These are phyloP conservation scores for Rutilus rutilus DNA, from an alignment of 2,113 vertebrate species.

Conservation along the genomic window DNA sequence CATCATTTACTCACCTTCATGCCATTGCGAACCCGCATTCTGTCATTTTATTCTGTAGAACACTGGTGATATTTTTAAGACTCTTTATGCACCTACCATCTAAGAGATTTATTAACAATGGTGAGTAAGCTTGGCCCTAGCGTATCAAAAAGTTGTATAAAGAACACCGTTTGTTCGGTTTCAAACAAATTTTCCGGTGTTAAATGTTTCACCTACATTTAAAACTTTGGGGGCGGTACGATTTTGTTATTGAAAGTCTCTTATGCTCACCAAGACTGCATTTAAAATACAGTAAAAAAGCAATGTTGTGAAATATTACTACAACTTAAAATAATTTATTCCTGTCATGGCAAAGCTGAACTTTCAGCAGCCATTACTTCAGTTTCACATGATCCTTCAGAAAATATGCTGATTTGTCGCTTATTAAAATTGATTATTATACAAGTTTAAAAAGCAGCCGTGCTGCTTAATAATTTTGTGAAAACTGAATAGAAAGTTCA, in stretches of 20 bases:
- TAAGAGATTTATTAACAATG: too few relatives aligned
- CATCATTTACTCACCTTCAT: not conserved
- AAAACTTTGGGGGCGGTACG: not conserved
- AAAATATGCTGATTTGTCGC: not conserved
- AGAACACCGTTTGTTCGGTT: too few relatives aligned
- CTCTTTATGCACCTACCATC: not conserved
- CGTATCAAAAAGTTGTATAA: too few relatives aligned
- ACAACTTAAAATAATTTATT: not conserved
- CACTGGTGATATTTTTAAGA: conserved; percentile 1
- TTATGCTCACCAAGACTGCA: not conserved
- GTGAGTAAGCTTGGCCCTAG: too few relatives aligned
- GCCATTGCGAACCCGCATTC: not conserved
- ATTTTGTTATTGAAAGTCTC: not conserved
- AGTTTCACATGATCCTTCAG: not conserved
- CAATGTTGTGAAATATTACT: not conserved
- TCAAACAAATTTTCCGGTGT: too few relatives aligned
- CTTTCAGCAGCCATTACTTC: not conserved
- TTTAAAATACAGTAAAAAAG: not conserved
- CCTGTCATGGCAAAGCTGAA: not conserved
- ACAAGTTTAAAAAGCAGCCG: not conserved
- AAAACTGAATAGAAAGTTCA: not conserved
- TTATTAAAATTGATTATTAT: not conserved
- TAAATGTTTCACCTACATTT: too few relatives aligned
- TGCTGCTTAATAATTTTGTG: not conserved
- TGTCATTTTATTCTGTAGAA: not conserved